These are phyloP conservation scores for Amorpha juglandis DNA, from an alignment of 2,888 invertebrate species.

Conservation along the genomic window DNA sequence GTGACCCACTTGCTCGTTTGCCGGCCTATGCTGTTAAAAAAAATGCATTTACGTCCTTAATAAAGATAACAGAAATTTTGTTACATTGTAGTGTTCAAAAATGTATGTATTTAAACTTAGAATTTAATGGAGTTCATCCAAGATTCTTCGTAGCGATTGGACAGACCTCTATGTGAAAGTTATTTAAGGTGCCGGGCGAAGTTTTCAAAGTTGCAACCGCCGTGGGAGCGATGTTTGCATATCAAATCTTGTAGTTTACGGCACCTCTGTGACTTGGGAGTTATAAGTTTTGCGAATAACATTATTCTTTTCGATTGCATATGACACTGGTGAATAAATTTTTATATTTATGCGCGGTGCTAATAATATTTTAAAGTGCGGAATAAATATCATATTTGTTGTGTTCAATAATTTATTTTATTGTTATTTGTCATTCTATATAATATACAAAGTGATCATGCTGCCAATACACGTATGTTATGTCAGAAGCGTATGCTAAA, in stretches of 20 bases:
- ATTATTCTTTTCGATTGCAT: constrained; percentile 11
- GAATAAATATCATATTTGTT: too few relatives aligned
- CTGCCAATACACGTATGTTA: too few relatives aligned
- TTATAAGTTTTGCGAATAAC: constrained; percentile 19
- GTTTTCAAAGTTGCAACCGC: constrained; percentile 21
- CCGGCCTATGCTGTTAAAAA: too few relatives aligned
- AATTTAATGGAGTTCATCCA: not conserved
- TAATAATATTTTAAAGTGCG: too few relatives aligned
- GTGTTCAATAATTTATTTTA: too few relatives aligned
- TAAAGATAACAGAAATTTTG: too few relatives aligned
- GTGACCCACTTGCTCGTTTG: too few relatives aligned
- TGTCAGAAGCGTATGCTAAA: too few relatives aligned
- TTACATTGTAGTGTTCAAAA: not conserved
- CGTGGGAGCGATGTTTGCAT: constrained; percentile 26
- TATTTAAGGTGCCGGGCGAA: constrained; percentile 20
- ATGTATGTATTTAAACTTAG: not conserved
- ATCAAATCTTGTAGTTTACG: constrained; percentile 30
- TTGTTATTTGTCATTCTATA: too few relatives aligned
- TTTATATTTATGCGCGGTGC: not conserved
- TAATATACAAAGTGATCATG: too few relatives aligned
- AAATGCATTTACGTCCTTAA: too few relatives aligned
- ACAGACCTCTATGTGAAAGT: constrained; percentile 5
- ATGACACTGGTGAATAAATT: not conserved
- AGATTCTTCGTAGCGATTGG: constrained; percentile 3
- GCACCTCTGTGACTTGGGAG: not conserved